phyloP scores from a whole-genome alignment of 2,888 invertebrate genomes.

The Chloroclystis v-ata region DNA sequence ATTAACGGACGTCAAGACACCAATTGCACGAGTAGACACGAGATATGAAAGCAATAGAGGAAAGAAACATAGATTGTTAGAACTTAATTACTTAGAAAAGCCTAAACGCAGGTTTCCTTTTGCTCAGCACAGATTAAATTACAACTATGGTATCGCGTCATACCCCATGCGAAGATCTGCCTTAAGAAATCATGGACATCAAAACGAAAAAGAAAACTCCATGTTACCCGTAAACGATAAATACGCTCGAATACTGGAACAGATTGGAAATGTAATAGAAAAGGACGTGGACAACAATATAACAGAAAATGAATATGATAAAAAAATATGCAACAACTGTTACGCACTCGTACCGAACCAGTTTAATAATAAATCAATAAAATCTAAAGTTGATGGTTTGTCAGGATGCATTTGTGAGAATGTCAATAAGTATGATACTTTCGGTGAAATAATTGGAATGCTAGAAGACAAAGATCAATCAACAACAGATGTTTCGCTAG shows the following conservation, averaged over 20 bases:
- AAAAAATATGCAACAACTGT: conserved; percentile 4
- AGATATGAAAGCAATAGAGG: background rate
- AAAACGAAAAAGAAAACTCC: background rate
- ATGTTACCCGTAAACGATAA: background rate
- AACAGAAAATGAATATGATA: background rate
- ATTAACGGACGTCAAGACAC: too few species aligned
- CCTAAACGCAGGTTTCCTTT: background rate
- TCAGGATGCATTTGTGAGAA: background rate
- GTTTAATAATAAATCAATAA: background rate
- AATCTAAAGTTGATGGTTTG: background rate
- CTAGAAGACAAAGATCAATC: background rate
- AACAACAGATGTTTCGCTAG: background rate
- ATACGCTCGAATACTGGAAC: background rate
- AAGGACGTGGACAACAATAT: conserved; percentile 6
- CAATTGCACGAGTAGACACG: background rate
- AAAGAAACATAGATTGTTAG: background rate
- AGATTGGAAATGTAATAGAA: conserved; percentile 3
- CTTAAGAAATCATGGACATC: background rate
- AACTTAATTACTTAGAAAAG: background rate
- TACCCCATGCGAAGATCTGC: background rate
- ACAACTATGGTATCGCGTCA: conserved; percentile 3
- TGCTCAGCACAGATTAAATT: conserved; percentile 3
- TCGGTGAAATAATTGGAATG: background rate
- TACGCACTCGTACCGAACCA: background rate
- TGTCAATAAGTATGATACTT: background rate